Evolutionary conservation across 2,888 invertebrate species (phyloP), one percentile per base, ranked within the genome.

Genomic region (Agriopis marginaria): DNA sequence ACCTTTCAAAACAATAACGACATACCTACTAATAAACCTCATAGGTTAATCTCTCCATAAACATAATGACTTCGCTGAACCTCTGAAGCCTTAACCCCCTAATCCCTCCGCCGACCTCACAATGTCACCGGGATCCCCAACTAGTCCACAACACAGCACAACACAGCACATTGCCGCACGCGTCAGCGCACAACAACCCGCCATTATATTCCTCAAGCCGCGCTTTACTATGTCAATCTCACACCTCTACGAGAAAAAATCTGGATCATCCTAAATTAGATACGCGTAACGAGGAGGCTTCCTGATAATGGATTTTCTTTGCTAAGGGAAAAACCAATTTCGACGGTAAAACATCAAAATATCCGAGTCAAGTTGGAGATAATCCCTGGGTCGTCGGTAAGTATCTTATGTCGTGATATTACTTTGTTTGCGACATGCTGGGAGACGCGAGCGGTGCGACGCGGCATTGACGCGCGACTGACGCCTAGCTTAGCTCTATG

Each of bases 181-280:
- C 79, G 76, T 77, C 81, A 77, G 72, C 77, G 71, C 77, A 75
- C 79, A 73, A 75, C 78, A 76, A 81, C 76, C 78, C 80, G 68
- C 82, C 79, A 85, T 85, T 86, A 85, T 84, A 80, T 76, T 76
- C 75, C 1, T 3, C 32, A 3, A 32, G 32, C 32, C 76, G 85
- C 82, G 81, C 82, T 82, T 82, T 72, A 73, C 78, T 72, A 84
- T 84, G 86, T 87, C 87, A 87, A 85, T 86, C 83, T 87, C 86
- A 84, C 86, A 88, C 88, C 86, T 89, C 70, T 82, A 84, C 77
- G 82, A 84, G 32, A 32, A 32, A 81, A 82, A 87, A 85, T 88
- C 88, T 81, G 89, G 89, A 89, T 89, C 78, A 89, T 89, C 87
- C 88, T 83, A 89, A 89, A 90, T 90, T 90, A 90, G 87, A 88